phyloP scores from a whole-genome alignment of 1,140 invertebrate species.

The Drosophila murphyi region DNA sequence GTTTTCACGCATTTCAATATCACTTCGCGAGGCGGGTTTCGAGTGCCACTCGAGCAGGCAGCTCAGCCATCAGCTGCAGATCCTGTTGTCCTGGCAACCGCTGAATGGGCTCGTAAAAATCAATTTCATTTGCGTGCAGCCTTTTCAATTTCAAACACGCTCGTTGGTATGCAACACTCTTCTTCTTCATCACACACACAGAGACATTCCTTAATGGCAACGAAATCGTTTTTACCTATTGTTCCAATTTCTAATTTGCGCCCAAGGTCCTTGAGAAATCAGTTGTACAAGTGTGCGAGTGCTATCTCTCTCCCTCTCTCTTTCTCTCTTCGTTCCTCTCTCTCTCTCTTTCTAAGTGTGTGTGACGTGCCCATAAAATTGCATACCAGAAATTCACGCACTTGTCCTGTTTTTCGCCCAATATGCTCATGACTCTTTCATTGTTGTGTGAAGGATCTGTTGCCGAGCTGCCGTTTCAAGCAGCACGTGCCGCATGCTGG shows the following conservation, averaged over 20 bases:
- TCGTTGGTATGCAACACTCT: conserved; percentile 68
- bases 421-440: conserved; percentile 40
- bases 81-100: conserved; percentile 47
- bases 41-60: conserved; percentile 57
- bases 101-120: conserved; percentile 65
- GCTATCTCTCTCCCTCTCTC: not conserved
- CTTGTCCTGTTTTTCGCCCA: conserved; percentile 23
- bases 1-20: conserved; percentile 71
- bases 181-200: not conserved
- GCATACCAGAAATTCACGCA: conserved; percentile 60
- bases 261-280: conserved; percentile 72
- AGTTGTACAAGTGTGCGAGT: conserved; percentile 33
- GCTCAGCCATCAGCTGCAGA: conserved; percentile 62
- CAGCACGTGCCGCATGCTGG: conserved; percentile 62
- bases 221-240: conserved; percentile 67
- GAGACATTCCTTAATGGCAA: conserved; percentile 74
- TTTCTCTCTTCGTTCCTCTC: not conserved
- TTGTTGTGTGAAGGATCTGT: conserved; percentile 32
- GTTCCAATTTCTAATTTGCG: conserved; percentile 79
- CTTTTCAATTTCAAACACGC: conserved; percentile 51
- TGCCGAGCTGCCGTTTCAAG: conserved; percentile 41
- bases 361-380: conserved; percentile 60
- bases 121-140: conserved; percentile 76
- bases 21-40: conserved; percentile 57
- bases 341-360: not conserved